These are phyloP conservation scores for Cephus pygmeus DNA, from an alignment of 2,888 invertebrate species.

Conservation along the genomic window DNA sequence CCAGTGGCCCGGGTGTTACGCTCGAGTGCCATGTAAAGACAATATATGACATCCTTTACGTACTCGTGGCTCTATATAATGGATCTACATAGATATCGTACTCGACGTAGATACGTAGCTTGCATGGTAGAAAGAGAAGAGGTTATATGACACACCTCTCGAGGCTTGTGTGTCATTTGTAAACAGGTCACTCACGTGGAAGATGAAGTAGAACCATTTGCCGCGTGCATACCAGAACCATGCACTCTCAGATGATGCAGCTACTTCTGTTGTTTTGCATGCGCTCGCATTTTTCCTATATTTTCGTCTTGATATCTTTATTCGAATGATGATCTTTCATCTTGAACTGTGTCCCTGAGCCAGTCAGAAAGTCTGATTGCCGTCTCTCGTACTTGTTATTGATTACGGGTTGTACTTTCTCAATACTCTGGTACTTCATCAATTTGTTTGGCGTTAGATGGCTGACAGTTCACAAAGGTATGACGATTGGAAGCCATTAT, in stretches of 20 bases:
- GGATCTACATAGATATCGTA: neutral
- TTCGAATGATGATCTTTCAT: neutral
- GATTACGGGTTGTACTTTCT: neutral
- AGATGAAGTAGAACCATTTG: neutral
- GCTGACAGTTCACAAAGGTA: neutral
- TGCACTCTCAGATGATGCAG: neutral
- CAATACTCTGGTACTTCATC: neutral
- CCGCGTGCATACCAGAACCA: neutral
- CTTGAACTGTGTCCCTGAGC: neutral
- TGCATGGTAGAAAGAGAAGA: neutral
- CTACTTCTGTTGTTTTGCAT: neutral
- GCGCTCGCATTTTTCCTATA: neutral
- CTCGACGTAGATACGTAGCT: neutral
- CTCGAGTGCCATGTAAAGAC: neutral
- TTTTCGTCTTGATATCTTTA: neutral
- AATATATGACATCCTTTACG: neutral
- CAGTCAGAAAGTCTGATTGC: neutral
- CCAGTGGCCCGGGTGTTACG: neutral
- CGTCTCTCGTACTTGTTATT: neutral
- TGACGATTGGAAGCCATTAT: neutral
- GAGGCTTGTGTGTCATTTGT: neutral
- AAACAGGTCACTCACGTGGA: neutral
- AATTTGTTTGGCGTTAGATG: neutral
- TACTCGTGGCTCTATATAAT: neutral
- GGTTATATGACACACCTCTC: neutral